Evolutionary conservation across 2,888 invertebrate genomes (phyloP), one percentile per base, ranked within the genome.

Genomic region (Drosophila subquinaria): DNA sequence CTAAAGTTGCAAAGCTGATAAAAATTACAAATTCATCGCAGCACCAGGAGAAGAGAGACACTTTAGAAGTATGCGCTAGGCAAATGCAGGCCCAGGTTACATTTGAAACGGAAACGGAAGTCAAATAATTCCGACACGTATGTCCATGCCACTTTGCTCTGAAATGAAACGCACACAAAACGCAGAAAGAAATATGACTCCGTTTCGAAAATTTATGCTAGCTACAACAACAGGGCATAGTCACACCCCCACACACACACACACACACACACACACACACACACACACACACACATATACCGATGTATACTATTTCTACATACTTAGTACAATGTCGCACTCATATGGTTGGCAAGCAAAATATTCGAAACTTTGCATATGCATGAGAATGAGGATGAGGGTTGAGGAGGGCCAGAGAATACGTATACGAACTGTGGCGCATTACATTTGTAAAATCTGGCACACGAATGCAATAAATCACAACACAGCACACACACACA

Each of bases 391-490:
- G 13, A 4, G 59, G 30, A 33, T 17, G 42, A 17, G 30, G 38
- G 56, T 23, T 48, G 50, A 53, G 60, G 43, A 59, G 57, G 61
- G 20, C 15, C 51, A 36, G 36, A 40, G 60, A 56, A 23, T 64
- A 30, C 50, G 67, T 62, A 70, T 64, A 27, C 48, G 67, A 59
- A 70, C 80, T 71, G 82, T 79, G 83, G 87, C 81, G 81, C 82
- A 88, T 89, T 82, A 85, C 89, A 86, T 89, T 88, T 88, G 90
- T 89, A 87, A 91, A 90, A 90, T 90, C 90, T 91, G 90, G 91
- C 91, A 91, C 89, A 91, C 88, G 85, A 91, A 91, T 89, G 90
- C 90, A 82, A 90, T 90, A 90, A 90, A 90, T 90, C 90, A 91
- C 82, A 82, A 81, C 85, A 88, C 75, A 89, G 3, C 20, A 20